Evolutionary conservation across 30 jellyfish, hydroid and myxozoan genomes (phyloP).

Genomic region (Cassiopea andromeda): DNA sequence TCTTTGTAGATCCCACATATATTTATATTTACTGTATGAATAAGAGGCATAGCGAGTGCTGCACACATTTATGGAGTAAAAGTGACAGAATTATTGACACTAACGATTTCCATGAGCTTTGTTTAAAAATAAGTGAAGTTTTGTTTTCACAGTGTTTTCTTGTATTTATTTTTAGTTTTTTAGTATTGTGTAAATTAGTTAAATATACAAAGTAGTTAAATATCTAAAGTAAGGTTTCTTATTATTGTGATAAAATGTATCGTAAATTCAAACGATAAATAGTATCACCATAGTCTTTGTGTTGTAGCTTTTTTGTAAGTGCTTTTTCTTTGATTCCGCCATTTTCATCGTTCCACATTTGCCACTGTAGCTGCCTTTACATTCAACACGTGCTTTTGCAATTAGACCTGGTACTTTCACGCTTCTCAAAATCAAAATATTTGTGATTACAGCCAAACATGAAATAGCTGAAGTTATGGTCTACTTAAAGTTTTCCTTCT

Average conservation of each 20-base stretch:
- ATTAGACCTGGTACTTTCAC: too few relatives aligned
- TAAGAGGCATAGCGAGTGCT: too few relatives aligned
- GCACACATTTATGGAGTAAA: too few relatives aligned
- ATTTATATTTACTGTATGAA: too few relatives aligned
- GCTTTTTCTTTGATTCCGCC: not conserved
- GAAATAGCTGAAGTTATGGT: too few relatives aligned
- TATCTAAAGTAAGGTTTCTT: not conserved
- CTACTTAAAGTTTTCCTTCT: too few relatives aligned
- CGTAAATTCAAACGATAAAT: not conserved
- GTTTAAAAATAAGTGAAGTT: not conserved
- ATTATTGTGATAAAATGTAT: not conserved
- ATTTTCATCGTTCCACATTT: not conserved
- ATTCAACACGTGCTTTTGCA: too few relatives aligned
- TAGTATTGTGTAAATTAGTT: too few relatives aligned
- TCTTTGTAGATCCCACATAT: too few relatives aligned
- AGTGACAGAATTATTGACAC: not conserved
- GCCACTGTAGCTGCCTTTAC: too few relatives aligned
- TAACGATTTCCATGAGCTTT: not conserved
- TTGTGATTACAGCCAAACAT: too few relatives aligned
- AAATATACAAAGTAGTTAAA: slow-evolving; percentile 5
- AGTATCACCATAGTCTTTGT: not conserved
- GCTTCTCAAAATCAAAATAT: too few relatives aligned
- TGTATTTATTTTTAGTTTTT: slow-evolving; percentile 13
- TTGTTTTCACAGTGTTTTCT: not conserved
- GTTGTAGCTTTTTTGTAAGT: not conserved